These are phyloP conservation scores for Pangasianodon hypophthalmus DNA, from an alignment of 2,113 vertebrate species.

Conservation along the genomic window DNA sequence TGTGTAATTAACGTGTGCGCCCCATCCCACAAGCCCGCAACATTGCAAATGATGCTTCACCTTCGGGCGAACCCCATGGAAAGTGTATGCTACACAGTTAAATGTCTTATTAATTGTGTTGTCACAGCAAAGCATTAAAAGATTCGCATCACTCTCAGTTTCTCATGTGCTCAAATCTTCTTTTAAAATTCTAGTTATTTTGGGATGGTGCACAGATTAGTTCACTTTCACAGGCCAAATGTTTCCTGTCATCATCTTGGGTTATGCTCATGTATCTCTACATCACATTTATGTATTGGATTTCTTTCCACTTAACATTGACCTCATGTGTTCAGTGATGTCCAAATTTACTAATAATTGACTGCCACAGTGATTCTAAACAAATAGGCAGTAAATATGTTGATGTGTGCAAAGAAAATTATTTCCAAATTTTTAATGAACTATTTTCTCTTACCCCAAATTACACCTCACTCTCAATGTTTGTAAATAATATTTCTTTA, in stretches of 20 bases:
- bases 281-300: background rate
- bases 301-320: background rate
- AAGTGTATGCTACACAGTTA: constrained; percentile 29
- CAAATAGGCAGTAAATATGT: background rate
- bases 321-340: background rate
- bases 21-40: constrained; percentile 27
- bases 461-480: background rate
- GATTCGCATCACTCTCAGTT: constrained; percentile 11
- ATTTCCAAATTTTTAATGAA: background rate
- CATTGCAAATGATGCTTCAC: constrained; percentile 27
- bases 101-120: constrained; percentile 52
- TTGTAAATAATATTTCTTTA: background rate
- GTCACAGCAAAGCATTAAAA: constrained; percentile 40
- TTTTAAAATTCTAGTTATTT: background rate
- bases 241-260: background rate
- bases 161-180: constrained; percentile 27
- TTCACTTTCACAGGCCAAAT: background rate
- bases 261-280: background rate
- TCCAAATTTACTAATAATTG: background rate
- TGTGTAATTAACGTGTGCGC: constrained; percentile 52
- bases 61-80: constrained; percentile 36
- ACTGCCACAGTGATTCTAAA: background rate
- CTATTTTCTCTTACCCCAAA: background rate
- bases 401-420: background rate
- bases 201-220: background rate